Base-by-base conservation (phyloP, 2,888 invertebrate genomes). In the Apamea crenata region DNA sequence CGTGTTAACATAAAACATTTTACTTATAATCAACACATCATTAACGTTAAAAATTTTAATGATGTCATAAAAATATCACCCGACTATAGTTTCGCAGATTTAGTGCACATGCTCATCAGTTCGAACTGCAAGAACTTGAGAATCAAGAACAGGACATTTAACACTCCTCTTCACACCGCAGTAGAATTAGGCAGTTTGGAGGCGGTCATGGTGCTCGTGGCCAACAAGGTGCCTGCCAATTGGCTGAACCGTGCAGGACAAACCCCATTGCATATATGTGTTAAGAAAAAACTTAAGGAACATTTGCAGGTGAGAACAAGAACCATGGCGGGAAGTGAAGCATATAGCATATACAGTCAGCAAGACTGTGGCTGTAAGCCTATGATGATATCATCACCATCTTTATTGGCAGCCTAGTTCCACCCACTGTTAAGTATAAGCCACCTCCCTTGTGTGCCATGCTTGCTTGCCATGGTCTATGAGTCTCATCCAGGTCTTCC, bases 251-350 rank as follows among this genome's bases (percentile, higher is more conserved):
- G 63, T 16, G 77, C 90, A 12, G 96, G 96, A 0, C 86, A 92
- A 32, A 95, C 95, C 1, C 93, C 95, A 0, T 82, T 96, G 12
- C 96, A 96, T 87, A 78, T 95, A 50, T 94, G 95, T 10, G 92
- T 96, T 18, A 87, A 87, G 44, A 91, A 92, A 36, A 85, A 91
- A 75, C 86, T 91, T 0, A 87, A 91, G 40, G 92, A 93, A 36
- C 88, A 81, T 77, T 80, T 90, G 32, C 89, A 90, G 90, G 90
- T 90, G 18, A 68, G n/a, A 14, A 21, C 14, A 32, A 67, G 53
- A 59, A 32, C 12, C 16, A 47, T 5, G n/a, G 18, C 0, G 18
- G 0, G 32, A n/a, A 36, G 21, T n/a, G 36, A 70, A 6, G 16
- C 16, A 16, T n/a, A n/a, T n/a, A n/a, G n/a, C n/a, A n/a, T n/a